A percentile compares a stretch with the other conserved stretches of the same genome.
These are phyloP conservation scores for Sphaerophoria taeniata DNA, from an alignment of 2,888 invertebrate species.

Conservation along the genomic window DNA sequence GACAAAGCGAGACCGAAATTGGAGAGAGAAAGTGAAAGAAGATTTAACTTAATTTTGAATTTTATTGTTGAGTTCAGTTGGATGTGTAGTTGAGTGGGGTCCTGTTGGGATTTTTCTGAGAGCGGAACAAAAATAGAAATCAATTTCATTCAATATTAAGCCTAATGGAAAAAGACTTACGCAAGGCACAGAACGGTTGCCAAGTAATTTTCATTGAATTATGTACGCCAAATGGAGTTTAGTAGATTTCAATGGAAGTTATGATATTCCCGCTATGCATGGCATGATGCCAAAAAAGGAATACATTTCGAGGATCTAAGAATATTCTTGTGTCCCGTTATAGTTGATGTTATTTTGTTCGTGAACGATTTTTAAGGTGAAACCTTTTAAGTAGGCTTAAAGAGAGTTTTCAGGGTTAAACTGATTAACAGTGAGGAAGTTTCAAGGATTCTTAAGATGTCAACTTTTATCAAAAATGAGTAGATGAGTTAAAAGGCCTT, in stretches of 20 bases:
- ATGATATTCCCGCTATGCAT: background rate
- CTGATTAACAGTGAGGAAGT: too few relatives aligned
- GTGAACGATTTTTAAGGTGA: too few relatives aligned
- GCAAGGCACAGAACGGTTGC: slow-evolving; percentile 10
- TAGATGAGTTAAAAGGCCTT: too few relatives aligned
- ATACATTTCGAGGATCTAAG: background rate
- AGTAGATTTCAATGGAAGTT: slow-evolving; percentile 8
- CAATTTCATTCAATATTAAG: slow-evolving; percentile 26
- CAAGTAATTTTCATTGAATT: slow-evolving; percentile 15
- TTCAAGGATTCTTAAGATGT: too few relatives aligned
- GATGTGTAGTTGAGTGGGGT: background rate
- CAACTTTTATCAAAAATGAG: too few relatives aligned
- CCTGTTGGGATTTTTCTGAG: background rate
- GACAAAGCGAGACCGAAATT: background rate
- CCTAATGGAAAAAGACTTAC: slow-evolving; percentile 16
- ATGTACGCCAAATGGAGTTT: background rate
- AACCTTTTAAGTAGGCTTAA: too few relatives aligned
- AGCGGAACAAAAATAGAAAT: slow-evolving; percentile 8
- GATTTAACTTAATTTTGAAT: slow-evolving; percentile 17
- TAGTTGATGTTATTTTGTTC: too few relatives aligned
- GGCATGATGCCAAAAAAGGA: background rate
- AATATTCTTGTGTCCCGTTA: too few relatives aligned
- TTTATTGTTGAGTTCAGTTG: background rate
- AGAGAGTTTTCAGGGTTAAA: too few relatives aligned
- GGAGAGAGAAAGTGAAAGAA: background rate